Evolutionary conservation across 2,888 invertebrate genomes (phyloP).

Genomic region (Poecilus cupreus): DNA sequence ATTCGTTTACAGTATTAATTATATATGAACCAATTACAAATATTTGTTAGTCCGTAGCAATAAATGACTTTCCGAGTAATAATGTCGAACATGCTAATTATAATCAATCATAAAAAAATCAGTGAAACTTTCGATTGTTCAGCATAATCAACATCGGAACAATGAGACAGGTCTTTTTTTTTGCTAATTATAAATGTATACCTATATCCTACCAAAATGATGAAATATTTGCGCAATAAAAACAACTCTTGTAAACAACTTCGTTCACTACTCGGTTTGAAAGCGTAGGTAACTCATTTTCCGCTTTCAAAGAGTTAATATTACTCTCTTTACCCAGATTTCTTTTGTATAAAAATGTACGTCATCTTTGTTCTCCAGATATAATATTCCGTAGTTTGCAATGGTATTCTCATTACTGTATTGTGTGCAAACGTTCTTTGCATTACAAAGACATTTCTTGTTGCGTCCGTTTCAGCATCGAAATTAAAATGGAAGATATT

Average conservation of each 20-base stretch:
- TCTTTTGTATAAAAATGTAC: constrained; percentile 48
- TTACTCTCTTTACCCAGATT: constrained; percentile 28
- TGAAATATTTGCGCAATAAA: background rate
- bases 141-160: too few species aligned
- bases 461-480: constrained; percentile 6
- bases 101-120: background rate
- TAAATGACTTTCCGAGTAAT: too few species aligned
- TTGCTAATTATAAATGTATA: too few species aligned
- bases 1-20: too few species aligned
- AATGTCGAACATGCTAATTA: background rate
- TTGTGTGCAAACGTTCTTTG: constrained; percentile 39
- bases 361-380: constrained; percentile 40
- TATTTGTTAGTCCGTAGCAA: too few species aligned
- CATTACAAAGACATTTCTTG: constrained; percentile 29
- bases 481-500: constrained; percentile 28
- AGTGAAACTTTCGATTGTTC: background rate
- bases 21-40: too few species aligned
- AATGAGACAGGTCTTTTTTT: too few species aligned
- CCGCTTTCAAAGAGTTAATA: constrained; percentile 46
- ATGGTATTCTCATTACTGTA: constrained; percentile 29
- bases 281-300: background rate
- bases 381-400: constrained; percentile 28
- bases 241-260: too few species aligned
- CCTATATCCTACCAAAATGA: background rate
- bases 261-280: background rate